phyloP scores from a whole-genome alignment of 2,888 invertebrate genomes.

The Prenolepis imparis region DNA sequence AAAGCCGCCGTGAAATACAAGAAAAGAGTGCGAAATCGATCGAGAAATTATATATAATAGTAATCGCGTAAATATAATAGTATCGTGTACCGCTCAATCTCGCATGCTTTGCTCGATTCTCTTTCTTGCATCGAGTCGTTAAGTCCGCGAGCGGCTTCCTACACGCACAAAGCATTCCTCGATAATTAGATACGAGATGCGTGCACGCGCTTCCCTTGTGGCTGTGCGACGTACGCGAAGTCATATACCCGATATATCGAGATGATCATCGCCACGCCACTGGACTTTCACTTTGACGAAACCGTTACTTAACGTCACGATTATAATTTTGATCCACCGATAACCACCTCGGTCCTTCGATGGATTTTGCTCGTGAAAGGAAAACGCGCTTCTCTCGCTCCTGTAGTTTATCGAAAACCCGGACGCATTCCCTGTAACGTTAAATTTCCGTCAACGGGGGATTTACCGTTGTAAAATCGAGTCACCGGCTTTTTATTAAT shows the following conservation, averaged over 20 bases:
- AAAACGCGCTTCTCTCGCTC: conserved; percentile 17
- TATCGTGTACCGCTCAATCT: conserved; percentile 67
- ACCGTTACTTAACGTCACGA: conserved; percentile 55
- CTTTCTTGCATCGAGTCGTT: conserved; percentile 73
- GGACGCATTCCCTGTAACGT: neutral
- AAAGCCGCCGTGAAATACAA: neutral
- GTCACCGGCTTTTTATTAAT: conserved; percentile 25
- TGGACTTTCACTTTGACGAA: conserved; percentile 62
- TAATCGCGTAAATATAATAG: neutral
- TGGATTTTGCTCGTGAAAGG: conserved; percentile 49
- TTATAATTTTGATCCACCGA: conserved; percentile 58
- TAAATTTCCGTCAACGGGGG: neutral
- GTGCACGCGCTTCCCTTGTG: conserved; percentile 62
- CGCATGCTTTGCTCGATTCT: conserved; percentile 59
- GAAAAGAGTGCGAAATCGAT: conserved; percentile 24
- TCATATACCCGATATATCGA: conserved; percentile 32
- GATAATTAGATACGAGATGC: conserved; percentile 81
- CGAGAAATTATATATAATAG: conserved; percentile 23
- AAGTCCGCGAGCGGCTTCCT: conserved; percentile 77
- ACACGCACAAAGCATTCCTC: conserved; percentile 79
- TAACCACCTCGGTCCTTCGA: conserved; percentile 25
- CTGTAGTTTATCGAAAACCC: conserved; percentile 15
- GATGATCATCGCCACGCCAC: conserved; percentile 20
- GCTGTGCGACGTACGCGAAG: conserved; percentile 41
- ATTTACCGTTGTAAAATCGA: conserved; percentile 18